Base-by-base conservation (phyloP, 64 coral and sea anemone genomes). In the Stichodactyla helianthus region DNA sequence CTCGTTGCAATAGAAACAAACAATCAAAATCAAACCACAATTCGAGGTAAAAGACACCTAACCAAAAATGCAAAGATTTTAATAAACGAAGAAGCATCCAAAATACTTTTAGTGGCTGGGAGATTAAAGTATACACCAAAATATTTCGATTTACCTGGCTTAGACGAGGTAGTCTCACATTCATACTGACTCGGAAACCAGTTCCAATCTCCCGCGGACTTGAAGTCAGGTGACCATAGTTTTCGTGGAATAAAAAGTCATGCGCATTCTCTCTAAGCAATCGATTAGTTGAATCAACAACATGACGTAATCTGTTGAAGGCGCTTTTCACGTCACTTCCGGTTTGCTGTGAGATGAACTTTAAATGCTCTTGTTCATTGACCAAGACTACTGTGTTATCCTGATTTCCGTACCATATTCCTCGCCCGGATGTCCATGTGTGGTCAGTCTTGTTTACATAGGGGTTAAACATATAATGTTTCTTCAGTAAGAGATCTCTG, bases 311-410 rank as follows among this genome's bases (percentile, higher is more conserved):
- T 64, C 20, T 81, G 16, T 64, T 18, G 16, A 89, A 89, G 10
- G 50, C 59, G 16, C 16, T 11, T 31, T 20, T 82, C 4, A 89
- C 44, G 18, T 89, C 87, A 59, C 54, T 56, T n/a, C 87, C 87
- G 57, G 20, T 77, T 19, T 82, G 7, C 10, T 89, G 87, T 22
- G 54, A 55, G 26, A 89, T 81, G 52, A 89, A 44, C 35, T 82
- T 89, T 0, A 89, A 58, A 56, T 89, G 87, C 65, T 89, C 87
- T 9, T 80, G 54, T 79, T 89, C 87, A 20, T 89, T 89, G 55
- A 89, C 50, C 7, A 89, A 20, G 44, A 82, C 56, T 6, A 89
- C 60, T 62, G 55, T 7, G 10, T 20, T 61, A 18, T 20, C 55
- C 13, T 35, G 18, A 19, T 27, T 19, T 6, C 71, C 87, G 54